These are phyloP conservation scores for Hippopotamyrus pictus DNA, from an alignment of 2,797 vertebrate species.

Conservation along the genomic window DNA sequence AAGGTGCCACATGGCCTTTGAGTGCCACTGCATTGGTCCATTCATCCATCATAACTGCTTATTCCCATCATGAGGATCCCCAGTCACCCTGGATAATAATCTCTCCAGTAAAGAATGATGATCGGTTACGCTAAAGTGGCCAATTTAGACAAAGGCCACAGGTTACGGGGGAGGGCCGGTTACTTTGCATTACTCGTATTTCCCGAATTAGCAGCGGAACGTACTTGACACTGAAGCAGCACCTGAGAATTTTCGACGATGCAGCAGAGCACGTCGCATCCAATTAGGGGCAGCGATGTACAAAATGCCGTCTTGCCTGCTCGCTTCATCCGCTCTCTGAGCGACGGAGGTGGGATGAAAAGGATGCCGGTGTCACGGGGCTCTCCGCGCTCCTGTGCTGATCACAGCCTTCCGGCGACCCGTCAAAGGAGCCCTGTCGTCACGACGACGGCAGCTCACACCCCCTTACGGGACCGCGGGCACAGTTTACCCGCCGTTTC, in stretches of 20 bases:
- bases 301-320: not conserved
- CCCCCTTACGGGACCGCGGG: not conserved
- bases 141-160: not conserved
- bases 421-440: not conserved
- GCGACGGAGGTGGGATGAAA: not conserved
- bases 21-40: not conserved
- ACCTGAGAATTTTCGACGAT: not conserved
- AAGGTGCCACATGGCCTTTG: no score
- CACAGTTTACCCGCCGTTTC: not conserved
- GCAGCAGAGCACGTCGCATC: not conserved
- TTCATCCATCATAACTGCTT: not conserved
- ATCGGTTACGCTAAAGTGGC: not conserved
- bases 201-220: not conserved
- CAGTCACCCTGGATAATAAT: not conserved
- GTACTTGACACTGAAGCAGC: not conserved
- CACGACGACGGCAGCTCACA: not conserved
- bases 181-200: not conserved
- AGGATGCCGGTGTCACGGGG: not conserved
- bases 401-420: conserved; percentile 1
- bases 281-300: conserved; percentile 1
- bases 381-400: not conserved
- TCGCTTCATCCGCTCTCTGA: not conserved
- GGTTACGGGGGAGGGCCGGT: not conserved
- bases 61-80: not conserved
- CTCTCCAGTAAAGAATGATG: not conserved